Evolutionary conservation across 2,797 vertebrate species (phyloP).

Genomic region (Helostoma temminkii): DNA sequence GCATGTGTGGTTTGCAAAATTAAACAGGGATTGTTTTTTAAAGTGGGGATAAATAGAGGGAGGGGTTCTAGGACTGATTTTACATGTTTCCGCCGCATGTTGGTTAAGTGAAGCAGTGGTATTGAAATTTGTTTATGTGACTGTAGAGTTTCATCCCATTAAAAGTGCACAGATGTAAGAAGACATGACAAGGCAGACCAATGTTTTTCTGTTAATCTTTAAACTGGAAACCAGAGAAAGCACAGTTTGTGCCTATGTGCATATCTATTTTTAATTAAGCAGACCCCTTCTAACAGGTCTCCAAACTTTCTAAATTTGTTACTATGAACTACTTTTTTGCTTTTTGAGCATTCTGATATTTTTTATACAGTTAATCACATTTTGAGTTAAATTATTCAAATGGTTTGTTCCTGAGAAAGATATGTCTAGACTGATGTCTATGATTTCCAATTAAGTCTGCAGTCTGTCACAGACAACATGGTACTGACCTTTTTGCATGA

Average conservation of each 20-base stretch:
- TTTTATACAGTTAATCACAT: too few species aligned
- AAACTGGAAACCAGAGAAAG: neutral
- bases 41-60: neutral
- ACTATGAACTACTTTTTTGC: too few species aligned
- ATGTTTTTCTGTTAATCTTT: conserved; percentile 17
- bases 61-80: conserved; percentile 41
- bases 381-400: too few species aligned
- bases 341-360: too few species aligned
- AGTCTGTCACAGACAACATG: too few species aligned
- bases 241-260: too few species aligned
- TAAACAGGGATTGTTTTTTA: conserved; percentile 26
- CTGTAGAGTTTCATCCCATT: conserved; percentile 46
- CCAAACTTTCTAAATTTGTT: too few species aligned
- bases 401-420: too few species aligned
- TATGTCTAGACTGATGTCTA: too few species aligned
- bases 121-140: conserved; percentile 69
- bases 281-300: too few species aligned
- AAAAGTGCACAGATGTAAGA: conserved; percentile 44
- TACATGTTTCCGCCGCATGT: conserved; percentile 62
- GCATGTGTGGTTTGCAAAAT: conserved; percentile 6
- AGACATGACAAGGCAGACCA: conserved; percentile 34
- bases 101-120: conserved; percentile 67
- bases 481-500: neutral
- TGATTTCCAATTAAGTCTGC: too few species aligned
- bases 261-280: neutral